phyloP scores from a whole-genome alignment of 2,888 invertebrate species.

The Choristoneura rosaceana region DNA sequence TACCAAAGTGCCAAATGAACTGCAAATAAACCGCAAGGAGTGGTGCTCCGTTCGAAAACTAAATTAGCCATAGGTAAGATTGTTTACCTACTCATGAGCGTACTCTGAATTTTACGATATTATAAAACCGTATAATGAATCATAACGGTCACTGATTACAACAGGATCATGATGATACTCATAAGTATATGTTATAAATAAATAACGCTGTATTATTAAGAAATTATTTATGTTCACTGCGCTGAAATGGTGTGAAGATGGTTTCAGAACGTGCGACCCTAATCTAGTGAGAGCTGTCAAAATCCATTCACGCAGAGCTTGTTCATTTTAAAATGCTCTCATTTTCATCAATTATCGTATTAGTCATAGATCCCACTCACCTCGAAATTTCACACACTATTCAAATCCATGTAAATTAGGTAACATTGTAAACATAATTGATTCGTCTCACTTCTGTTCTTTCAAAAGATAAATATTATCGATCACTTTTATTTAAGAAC shows the following conservation, averaged over 20 bases:
- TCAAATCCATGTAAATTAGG: slow-evolving; percentile 31
- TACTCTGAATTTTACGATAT: neutral
- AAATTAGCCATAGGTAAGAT: neutral
- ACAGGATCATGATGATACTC: too few relatives aligned
- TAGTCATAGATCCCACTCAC: slow-evolving; percentile 31
- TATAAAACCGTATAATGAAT: too few relatives aligned
- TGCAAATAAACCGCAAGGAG: slow-evolving; percentile 51
- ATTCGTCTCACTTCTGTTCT: slow-evolving; percentile 45
- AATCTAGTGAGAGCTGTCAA: slow-evolving; percentile 39
- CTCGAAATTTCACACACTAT: slow-evolving; percentile 33
- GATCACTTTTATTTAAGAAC: slow-evolving; percentile 55
- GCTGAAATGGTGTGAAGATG: neutral
- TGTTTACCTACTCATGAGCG: slow-evolving; percentile 18
- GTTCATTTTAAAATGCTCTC: slow-evolving; percentile 36
- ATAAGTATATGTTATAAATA: neutral
- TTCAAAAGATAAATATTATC: slow-evolving; percentile 55
- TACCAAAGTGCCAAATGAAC: slow-evolving; percentile 45
- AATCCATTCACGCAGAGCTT: slow-evolving; percentile 26
- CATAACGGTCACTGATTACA: too few relatives aligned
- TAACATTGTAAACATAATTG: slow-evolving; percentile 46
- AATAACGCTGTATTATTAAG: neutral
- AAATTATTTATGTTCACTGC: neutral
- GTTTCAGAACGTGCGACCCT: slow-evolving; percentile 39
- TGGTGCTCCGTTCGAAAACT: slow-evolving; percentile 56
- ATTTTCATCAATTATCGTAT: slow-evolving; percentile 38